Base-by-base conservation (phyloP, 2,888 invertebrate species). In the Noctua fimbriata region DNA sequence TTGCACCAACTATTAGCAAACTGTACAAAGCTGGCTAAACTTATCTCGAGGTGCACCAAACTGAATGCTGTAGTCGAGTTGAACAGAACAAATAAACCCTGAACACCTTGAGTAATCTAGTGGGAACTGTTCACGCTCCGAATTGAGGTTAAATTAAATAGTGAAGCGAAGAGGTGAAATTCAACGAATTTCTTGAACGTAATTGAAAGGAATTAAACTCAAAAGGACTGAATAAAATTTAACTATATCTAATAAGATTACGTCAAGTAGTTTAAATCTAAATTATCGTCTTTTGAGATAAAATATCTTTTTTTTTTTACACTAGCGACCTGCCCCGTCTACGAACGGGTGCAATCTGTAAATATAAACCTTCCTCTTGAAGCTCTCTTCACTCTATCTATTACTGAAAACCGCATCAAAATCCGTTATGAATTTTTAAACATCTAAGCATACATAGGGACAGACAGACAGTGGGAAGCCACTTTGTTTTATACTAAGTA, bases 71-170 rank as follows among this genome's bases (percentile, higher is more conserved):
- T n/a, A 82, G 83, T 71, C 24, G 47, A 73, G 32, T 71, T 63
- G 60, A 69, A 47, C 36, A 41, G 63, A 69, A 82, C 24, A 74
- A 82, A 78, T 83, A 82, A 69, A 36, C 41, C 18, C 44, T 16
- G 63, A 36, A 32, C 71, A 79, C 72, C 67, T 78, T 58, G 49
- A 74, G 55, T 69, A 72, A 69, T 74, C 60, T 78, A 63, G 55
- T 63, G 71, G 55, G n/a, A 72, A 63, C 63, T 32, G 63, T 69
- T 66, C 66, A 14, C 49, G 58, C 18, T 16, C 28, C 12, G n/a
- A 79, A 44, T 69, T 28, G 21, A 12, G n/a, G 49, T 63, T n/a
- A 44, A n/a, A 36, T 41, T 66, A 24, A 66, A 66, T 66, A 24
- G 66, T 7, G 44, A 67, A 63, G 78, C 47, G 63, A 69, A 73